A percentile compares a stretch with the other conserved stretches of the same genome.
These are phyloP conservation scores for Chloroceryle aenea DNA, from an alignment of 2,113 vertebrate species.

Conservation along the genomic window DNA sequence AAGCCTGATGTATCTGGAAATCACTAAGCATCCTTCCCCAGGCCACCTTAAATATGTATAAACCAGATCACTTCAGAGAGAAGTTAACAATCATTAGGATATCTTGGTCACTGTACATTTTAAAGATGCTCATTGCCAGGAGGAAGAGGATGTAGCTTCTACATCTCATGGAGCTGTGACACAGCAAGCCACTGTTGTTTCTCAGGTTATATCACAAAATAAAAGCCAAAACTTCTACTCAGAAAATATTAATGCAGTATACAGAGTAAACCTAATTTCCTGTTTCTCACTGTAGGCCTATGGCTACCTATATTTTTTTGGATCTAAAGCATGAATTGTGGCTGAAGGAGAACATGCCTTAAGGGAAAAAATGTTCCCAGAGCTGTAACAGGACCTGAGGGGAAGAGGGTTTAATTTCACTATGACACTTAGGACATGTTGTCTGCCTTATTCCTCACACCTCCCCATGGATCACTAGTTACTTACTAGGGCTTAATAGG, in stretches of 20 bases:
- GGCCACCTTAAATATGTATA: neutral
- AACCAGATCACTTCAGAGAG: neutral
- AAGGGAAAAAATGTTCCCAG: neutral
- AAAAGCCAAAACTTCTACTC: neutral
- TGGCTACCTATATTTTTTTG: neutral
- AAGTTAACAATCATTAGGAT: neutral
- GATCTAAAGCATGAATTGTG: neutral
- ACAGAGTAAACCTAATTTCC: neutral
- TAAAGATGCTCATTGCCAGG: neutral
- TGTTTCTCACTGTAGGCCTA: neutral
- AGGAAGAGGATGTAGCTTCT: neutral
- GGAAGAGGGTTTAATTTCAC: neutral
- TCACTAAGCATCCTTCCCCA: neutral
- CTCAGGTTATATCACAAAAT: neutral
- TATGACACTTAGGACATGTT: neutral
- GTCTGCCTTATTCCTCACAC: neutral
- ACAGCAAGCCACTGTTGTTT: neutral
- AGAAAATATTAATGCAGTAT: neutral
- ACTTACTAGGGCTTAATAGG: neutral
- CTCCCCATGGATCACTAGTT: neutral
- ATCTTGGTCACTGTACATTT: neutral
- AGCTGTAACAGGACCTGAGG: neutral
- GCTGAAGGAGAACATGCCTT: neutral
- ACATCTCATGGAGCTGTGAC: accelerated
- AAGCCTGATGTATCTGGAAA: neutral